phyloP scores from a whole-genome alignment of 2,797 vertebrate species.

The Sebastiscus tertius region DNA sequence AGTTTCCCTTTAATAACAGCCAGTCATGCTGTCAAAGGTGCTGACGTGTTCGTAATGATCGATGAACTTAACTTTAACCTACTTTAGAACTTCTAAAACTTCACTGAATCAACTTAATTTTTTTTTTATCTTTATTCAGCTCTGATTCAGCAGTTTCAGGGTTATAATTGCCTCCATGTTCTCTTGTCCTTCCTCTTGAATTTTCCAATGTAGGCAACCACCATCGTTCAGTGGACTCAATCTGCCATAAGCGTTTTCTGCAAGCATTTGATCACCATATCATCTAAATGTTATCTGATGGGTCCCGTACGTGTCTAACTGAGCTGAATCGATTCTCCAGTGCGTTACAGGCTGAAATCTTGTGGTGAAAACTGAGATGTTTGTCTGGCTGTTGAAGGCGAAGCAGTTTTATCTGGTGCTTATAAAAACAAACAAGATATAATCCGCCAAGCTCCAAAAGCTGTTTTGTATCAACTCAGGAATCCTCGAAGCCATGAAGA shows the following conservation, averaged over 20 bases:
- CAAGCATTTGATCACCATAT: constrained; percentile 35
- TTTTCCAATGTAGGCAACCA: neutral
- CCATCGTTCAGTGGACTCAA: neutral
- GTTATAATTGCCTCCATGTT: neutral
- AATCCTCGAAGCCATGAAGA: neutral
- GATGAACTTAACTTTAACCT: constrained; percentile 31
- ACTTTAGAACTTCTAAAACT: constrained; percentile 42
- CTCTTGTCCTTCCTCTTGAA: neutral
- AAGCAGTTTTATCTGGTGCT: neutral
- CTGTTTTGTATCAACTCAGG: neutral
- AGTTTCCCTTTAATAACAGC: constrained; percentile 24
- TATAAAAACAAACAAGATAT: neutral
- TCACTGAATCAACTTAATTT: constrained; percentile 12
- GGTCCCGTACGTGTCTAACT: neutral
- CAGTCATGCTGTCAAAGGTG: constrained; percentile 32
- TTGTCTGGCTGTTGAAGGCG: neutral
- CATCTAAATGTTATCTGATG: constrained; percentile 5
- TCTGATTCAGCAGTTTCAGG: constrained; percentile 38
- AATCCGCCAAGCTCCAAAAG: neutral
- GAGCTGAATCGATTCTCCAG: neutral
- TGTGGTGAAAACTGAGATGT: neutral
- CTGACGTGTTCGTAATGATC: constrained; percentile 6
- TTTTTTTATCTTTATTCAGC: constrained; percentile 5
- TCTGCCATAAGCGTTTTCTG: constrained; percentile 20
- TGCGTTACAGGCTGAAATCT: neutral